These are phyloP conservation scores for Bactericera cockerelli DNA, from an alignment of 1,140 invertebrate genomes.

Conservation along the genomic window DNA sequence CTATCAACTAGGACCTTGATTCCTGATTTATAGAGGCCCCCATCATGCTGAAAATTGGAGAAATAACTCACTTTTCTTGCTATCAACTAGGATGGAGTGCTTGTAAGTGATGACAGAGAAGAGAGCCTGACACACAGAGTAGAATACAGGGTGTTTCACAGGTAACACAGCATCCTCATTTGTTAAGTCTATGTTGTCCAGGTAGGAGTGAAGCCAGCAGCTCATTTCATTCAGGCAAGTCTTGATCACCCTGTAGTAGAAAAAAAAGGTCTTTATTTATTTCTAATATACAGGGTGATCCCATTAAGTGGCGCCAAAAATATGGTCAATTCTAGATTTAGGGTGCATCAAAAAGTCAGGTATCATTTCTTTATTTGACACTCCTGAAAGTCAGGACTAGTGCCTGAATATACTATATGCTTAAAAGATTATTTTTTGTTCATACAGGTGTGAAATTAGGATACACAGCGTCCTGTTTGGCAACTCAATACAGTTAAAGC, in stretches of 20 bases:
- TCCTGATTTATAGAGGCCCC: too few species aligned
- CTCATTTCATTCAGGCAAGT: constrained; percentile 44
- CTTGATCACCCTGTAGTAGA: constrained; percentile 41
- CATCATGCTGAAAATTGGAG: too few species aligned
- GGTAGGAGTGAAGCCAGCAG: constrained; percentile 59
- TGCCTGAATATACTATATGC: too few species aligned
- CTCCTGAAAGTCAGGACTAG: too few species aligned
- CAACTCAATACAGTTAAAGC: too few species aligned
- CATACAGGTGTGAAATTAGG: too few species aligned
- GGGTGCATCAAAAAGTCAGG: neutral
- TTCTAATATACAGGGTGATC: neutral
- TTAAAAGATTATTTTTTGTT: too few species aligned
- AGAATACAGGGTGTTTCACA: constrained; percentile 68
- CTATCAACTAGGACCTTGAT: too few species aligned
- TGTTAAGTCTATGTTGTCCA: constrained; percentile 38
- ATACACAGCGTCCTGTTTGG: too few species aligned
- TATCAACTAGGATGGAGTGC: constrained; percentile 61
- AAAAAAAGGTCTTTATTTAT: constrained; percentile 14
- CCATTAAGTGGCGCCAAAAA: too few species aligned
- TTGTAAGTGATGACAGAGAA: constrained; percentile 83
- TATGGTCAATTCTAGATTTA: too few species aligned
- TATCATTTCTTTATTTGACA: too few species aligned
- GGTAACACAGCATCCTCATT: constrained; percentile 33
- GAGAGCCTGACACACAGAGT: constrained; percentile 72
- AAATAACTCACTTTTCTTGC: constrained; percentile 56